These are phyloP conservation scores for Conus ventricosus DNA, from an alignment of 1,140 invertebrate species.

Conservation along the genomic window DNA sequence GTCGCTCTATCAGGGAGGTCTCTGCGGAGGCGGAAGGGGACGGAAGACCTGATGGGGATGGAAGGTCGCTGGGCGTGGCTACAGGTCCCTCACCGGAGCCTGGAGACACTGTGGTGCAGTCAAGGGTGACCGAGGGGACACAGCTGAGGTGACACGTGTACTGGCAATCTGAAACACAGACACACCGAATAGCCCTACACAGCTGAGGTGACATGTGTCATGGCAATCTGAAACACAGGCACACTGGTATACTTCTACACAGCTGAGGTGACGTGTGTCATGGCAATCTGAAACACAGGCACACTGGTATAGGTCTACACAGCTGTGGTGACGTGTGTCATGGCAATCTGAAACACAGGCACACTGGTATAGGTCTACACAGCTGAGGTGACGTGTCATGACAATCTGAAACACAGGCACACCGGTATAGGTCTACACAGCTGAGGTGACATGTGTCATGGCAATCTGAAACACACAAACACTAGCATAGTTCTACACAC, in stretches of 20 bases:
- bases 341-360: too few species aligned
- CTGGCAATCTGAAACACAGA: constrained; percentile 74
- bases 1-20: constrained; percentile 53
- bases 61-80: constrained; percentile 36
- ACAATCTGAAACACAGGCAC: too few species aligned
- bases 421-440: too few species aligned
- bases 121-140: constrained; percentile 75
- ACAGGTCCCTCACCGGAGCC: constrained; percentile 30
- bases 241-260: neutral
- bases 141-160: constrained; percentile 78
- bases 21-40: constrained; percentile 48
- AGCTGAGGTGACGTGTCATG: too few species aligned
- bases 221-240: too few species aligned
- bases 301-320: too few species aligned
- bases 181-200: neutral
- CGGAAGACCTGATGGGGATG: constrained; percentile 46
- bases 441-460: too few species aligned
- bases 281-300: too few species aligned
- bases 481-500: too few species aligned
- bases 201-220: neutral
- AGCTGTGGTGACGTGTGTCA: too few species aligned
- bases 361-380: too few species aligned
- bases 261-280: neutral
- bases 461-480: too few species aligned
- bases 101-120: constrained; percentile 71